Conservation (phyloP, 2,113 vertebrate genomes). For the Burhinus oedicnemus region DNA sequence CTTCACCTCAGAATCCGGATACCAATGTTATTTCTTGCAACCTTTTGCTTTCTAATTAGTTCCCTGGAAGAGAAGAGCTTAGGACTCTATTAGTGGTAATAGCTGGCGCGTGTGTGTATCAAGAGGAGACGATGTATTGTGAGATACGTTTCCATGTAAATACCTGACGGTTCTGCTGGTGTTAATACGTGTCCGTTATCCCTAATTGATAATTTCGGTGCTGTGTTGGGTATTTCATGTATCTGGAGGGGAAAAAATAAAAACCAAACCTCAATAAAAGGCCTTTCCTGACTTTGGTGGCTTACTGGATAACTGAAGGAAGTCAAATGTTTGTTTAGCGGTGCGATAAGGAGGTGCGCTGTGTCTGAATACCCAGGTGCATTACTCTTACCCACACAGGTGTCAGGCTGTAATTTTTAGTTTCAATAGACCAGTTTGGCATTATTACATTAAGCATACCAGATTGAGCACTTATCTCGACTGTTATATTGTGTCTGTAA, state of each 20-base stretch:
- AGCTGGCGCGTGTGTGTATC: fast-evolving
- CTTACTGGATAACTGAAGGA: background rate
- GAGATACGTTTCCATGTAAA: background rate
- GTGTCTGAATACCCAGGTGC: background rate
- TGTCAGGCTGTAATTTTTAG: background rate
- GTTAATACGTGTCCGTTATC: fast-evolving
- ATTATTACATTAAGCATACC: background rate
- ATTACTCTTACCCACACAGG: background rate
- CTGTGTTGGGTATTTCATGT: background rate
- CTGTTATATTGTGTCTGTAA: background rate
- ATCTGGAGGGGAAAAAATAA: fast-evolving
- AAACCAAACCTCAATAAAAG: background rate
- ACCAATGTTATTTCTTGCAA: background rate
- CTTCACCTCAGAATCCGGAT: background rate
- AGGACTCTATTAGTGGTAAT: background rate
- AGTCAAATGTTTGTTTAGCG: background rate
- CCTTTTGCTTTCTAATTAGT: background rate
- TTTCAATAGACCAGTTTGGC: background rate
- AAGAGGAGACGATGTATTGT: background rate
- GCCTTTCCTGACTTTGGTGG: background rate
- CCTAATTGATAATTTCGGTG: background rate
- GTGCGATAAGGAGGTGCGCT: background rate
- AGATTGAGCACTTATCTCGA: background rate
- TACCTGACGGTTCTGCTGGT: background rate
- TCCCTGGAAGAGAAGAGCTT: background rate